Evolutionary conservation across 2,888 invertebrate species (phyloP).

Genomic region (Theretra japonica): DNA sequence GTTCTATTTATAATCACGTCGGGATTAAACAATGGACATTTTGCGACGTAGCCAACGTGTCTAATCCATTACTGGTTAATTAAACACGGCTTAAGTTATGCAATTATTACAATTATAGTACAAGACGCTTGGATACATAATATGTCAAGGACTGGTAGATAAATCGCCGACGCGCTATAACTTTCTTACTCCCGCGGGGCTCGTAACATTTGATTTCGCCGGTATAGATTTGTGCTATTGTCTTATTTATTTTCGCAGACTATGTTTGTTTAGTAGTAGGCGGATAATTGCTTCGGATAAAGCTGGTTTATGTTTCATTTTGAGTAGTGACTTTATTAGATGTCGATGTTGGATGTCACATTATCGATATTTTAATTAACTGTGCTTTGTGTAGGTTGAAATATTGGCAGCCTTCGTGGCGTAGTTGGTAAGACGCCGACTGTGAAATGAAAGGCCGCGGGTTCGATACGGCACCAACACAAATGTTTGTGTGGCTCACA

Average conservation of each 20-base stretch:
- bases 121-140: background rate
- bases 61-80: slow-evolving; percentile 14
- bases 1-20: slow-evolving; percentile 6
- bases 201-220: slow-evolving; percentile 5
- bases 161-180: slow-evolving; percentile 4
- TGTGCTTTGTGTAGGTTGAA: no score
- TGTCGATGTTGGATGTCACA: background rate
- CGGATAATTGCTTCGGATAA: background rate
- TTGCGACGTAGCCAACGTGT: slow-evolving; percentile 10
- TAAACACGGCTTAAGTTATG: slow-evolving; percentile 17
- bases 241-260: background rate
- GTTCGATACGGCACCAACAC: no score
- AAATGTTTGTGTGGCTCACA: no score
- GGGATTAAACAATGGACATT: slow-evolving; percentile 24
- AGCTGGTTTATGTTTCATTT: background rate
- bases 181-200: background rate
- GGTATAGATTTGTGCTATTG: background rate
- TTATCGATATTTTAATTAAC: background rate
- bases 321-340: background rate
- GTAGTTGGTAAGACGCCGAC: no score
- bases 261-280: background rate
- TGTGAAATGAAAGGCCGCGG: no score
- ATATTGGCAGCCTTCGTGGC: no score
- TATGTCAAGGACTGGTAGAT: background rate
- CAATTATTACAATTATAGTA: slow-evolving; percentile 16